These are phyloP conservation scores for Acanthosoma haemorrhoidale DNA, from an alignment of 2,888 invertebrate species.

Conservation along the genomic window DNA sequence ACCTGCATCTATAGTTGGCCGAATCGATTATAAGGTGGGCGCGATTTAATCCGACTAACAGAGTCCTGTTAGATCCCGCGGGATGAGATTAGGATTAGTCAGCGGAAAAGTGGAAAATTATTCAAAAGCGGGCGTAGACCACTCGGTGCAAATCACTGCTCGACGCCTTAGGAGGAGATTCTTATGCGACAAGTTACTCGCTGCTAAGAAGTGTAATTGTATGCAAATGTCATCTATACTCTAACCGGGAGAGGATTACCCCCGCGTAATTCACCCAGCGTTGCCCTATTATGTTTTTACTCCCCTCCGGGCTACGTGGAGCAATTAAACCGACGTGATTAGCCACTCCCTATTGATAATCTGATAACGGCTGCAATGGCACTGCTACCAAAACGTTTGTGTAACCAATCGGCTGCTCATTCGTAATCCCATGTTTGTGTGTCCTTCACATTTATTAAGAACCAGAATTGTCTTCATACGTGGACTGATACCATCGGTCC, in stretches of 20 bases:
- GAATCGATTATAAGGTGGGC: too few relatives aligned
- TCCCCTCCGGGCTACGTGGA: slow-evolving; percentile 1
- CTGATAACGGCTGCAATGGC: neutral
- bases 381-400: too few relatives aligned
- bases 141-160: neutral
- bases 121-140: too few relatives aligned
- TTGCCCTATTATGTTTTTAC: neutral
- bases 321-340: neutral
- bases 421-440: too few relatives aligned
- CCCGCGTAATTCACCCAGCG: neutral
- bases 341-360: neutral
- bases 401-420: too few relatives aligned
- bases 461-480: too few relatives aligned
- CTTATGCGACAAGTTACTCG: slow-evolving; percentile 7
- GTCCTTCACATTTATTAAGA: too few relatives aligned
- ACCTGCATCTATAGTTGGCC: too few relatives aligned
- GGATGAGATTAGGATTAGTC: neutral
- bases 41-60: too few relatives aligned
- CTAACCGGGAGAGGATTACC: neutral
- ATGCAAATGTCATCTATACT: slow-evolving; percentile 5
- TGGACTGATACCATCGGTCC: too few relatives aligned
- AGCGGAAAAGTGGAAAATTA: neutral
- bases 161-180: neutral
- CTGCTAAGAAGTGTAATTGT: slow-evolving; percentile 11
- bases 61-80: neutral